Conservation (phyloP, 1,140 invertebrate species). For the Sinonovacula constricta region DNA sequence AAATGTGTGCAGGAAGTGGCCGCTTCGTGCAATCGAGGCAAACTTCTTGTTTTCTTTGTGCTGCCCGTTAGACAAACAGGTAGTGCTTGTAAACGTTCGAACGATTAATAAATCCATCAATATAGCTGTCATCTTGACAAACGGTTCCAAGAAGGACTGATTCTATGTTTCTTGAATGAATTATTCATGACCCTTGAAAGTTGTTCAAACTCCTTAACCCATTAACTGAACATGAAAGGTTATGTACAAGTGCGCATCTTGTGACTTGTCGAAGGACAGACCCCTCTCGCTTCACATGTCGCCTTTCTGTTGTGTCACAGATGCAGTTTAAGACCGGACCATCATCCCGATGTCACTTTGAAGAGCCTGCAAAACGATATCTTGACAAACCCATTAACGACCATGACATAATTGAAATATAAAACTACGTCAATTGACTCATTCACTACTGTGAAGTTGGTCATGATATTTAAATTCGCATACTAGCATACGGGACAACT, state of each 20-base stretch:
- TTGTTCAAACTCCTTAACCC: background rate
- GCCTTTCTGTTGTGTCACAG: slow-evolving; percentile 9
- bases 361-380: background rate
- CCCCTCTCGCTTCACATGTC: slow-evolving; percentile 1
- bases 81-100: background rate
- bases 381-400: background rate
- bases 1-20: background rate
- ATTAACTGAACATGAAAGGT: background rate
- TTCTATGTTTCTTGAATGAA: background rate
- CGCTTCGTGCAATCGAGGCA: background rate
- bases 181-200: slow-evolving; percentile 14
- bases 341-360: slow-evolving; percentile 8
- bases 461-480: background rate
- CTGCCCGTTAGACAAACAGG: too few relatives aligned
- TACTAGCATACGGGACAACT: background rate
- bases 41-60: slow-evolving; percentile 8
- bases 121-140: background rate
- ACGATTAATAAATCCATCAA: slow-evolving; percentile 12
- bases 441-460: background rate
- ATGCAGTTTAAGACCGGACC: slow-evolving; percentile 9
- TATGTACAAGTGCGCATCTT: slow-evolving; percentile 12
- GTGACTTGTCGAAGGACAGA: slow-evolving; percentile 8
- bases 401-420: background rate
- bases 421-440: background rate
- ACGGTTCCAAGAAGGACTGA: background rate